Conservation (phyloP, 2,113 vertebrate species). For the Ibidorhyncha struthersii region DNA sequence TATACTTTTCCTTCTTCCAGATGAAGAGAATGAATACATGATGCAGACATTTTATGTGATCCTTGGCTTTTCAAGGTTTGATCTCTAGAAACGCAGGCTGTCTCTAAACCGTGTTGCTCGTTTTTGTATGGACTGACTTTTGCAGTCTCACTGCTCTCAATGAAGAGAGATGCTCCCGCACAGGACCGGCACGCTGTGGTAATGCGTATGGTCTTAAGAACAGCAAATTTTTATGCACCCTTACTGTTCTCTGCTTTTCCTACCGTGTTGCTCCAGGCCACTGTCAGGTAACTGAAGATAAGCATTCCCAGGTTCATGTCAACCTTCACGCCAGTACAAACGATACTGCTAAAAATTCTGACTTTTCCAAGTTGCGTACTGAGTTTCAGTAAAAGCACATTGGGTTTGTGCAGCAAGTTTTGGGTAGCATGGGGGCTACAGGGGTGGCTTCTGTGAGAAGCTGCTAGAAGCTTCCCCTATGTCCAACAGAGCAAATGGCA, state of each 20-base stretch:
- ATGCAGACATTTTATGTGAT: constrained; percentile 9
- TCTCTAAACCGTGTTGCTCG: background rate
- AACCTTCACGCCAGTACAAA: background rate
- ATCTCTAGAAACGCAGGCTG: background rate
- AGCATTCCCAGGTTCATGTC: background rate
- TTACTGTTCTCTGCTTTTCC: background rate
- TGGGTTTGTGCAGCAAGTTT: background rate
- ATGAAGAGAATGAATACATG: background rate
- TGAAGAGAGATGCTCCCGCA: background rate
- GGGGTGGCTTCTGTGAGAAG: background rate
- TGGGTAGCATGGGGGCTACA: background rate
- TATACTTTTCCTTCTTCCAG: constrained; percentile 28
- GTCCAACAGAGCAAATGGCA: background rate
- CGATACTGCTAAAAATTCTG: background rate
- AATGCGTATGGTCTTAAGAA: background rate
- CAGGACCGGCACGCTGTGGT: background rate
- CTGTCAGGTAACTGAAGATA: background rate
- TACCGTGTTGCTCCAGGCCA: background rate
- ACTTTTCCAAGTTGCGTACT: background rate
- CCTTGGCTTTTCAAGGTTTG: background rate
- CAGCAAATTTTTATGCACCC: background rate
- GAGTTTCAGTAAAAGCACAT: background rate
- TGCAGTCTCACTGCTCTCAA: background rate
- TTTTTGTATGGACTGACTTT: background rate
- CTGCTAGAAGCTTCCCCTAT: background rate